phyloP scores from a whole-genome alignment of 2,888 invertebrate genomes.

The Prostheceraeus crozeri region DNA sequence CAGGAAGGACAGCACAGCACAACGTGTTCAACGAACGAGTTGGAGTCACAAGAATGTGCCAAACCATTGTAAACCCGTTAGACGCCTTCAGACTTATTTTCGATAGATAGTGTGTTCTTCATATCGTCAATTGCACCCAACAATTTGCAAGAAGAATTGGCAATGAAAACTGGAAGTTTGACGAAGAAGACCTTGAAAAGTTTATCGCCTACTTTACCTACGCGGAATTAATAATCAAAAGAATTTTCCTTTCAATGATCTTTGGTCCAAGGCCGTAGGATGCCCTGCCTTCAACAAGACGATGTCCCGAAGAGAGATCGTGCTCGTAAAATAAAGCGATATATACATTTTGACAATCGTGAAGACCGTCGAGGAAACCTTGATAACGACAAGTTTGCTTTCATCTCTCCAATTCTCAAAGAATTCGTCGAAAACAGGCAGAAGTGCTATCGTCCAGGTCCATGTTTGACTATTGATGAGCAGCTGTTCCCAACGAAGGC shows the following conservation, averaged over 20 bases:
- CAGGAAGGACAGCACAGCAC: constrained; percentile 17
- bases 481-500: constrained; percentile 29
- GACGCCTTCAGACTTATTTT: constrained; percentile 20
- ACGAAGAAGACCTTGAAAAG: constrained; percentile 23
- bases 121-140: constrained; percentile 20
- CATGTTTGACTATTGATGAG: constrained; percentile 17
- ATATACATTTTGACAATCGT: constrained; percentile 28
- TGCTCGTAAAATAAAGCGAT: constrained; percentile 24
- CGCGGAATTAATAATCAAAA: constrained; percentile 15
- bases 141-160: constrained; percentile 15
- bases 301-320: constrained; percentile 30
- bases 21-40: constrained; percentile 24
- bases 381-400: constrained; percentile 21
- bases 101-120: constrained; percentile 9
- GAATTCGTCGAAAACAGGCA: constrained; percentile 8
- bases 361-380: constrained; percentile 9
- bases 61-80: constrained; percentile 16
- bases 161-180: constrained; percentile 15
- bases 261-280: constrained; percentile 15
- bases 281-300: constrained; percentile 18
- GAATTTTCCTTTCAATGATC: constrained; percentile 23
- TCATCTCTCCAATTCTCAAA: constrained; percentile 12
- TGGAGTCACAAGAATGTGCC: constrained; percentile 22
- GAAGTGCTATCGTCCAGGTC: constrained; percentile 19
- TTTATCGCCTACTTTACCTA: constrained; percentile 24